These are phyloP conservation scores for Platysteira castanea DNA, from an alignment of 2,113 vertebrate genomes.

Conservation along the genomic window DNA sequence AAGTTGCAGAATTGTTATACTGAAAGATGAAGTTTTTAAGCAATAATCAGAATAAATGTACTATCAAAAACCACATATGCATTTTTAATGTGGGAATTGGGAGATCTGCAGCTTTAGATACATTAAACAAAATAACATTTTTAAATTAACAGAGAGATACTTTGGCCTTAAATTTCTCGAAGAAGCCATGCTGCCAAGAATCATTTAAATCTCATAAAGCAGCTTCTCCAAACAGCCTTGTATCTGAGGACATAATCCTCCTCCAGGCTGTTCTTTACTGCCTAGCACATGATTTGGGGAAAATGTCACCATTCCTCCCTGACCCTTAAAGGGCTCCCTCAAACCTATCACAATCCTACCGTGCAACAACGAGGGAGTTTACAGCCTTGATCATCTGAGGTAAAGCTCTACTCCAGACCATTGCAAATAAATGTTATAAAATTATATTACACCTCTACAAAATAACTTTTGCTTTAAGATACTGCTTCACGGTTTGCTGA, in stretches of 20 bases:
- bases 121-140: not conserved
- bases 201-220: not conserved
- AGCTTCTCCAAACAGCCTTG: not conserved
- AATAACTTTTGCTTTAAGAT: not conserved
- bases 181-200: not conserved
- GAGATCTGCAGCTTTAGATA: not conserved
- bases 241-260: not conserved
- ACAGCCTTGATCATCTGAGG: not conserved
- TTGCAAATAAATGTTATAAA: not conserved
- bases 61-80: not conserved
- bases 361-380: not conserved
- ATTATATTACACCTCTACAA: not conserved
- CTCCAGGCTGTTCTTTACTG: not conserved
- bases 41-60: not conserved
- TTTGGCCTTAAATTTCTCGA: not conserved
- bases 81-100: not conserved
- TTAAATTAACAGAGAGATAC: not conserved
- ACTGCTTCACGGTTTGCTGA: not conserved
- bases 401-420: not conserved
- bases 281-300: not conserved
- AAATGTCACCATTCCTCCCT: not conserved
- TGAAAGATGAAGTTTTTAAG: not conserved
- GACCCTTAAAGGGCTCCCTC: not conserved
- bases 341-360: not conserved
- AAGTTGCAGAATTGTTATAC: not conserved